A percentile compares a stretch with the other conserved stretches of the same genome.
Conservation (phyloP, 2,797 vertebrate species). For the Paedocypris micromegethes region DNA sequence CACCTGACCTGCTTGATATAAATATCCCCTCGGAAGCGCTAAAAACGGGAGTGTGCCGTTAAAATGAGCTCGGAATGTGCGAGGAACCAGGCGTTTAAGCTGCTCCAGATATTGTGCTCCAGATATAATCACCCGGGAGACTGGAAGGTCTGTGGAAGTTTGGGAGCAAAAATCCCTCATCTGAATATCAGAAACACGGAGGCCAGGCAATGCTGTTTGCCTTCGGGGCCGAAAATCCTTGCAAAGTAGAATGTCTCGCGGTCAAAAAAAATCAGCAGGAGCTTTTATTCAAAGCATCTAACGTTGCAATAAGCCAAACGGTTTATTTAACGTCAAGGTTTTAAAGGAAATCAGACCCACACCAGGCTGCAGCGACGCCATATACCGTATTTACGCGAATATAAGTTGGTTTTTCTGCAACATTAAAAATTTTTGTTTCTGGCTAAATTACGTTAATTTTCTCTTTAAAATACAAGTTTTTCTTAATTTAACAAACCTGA, state of each 20-base stretch:
- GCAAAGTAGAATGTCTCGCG: slow-evolving; percentile 9
- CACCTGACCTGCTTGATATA: slow-evolving; percentile 70
- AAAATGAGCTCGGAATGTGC: slow-evolving; percentile 62
- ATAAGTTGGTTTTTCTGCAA: too few relatives aligned
- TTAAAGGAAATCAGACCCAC: too few relatives aligned
- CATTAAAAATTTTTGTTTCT: too few relatives aligned
- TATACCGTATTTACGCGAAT: too few relatives aligned
- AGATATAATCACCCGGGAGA: slow-evolving; percentile 55
- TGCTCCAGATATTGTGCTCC: slow-evolving; percentile 69
- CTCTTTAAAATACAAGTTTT: too few relatives aligned
- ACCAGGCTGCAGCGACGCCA: too few relatives aligned
- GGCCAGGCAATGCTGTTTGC: slow-evolving; percentile 5
- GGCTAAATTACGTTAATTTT: too few relatives aligned
- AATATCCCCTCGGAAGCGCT: slow-evolving; percentile 68
- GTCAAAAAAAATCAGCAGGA: background rate
- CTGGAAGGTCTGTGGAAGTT: slow-evolving; percentile 49
- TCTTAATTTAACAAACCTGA: too few relatives aligned
- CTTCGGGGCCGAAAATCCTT: slow-evolving; percentile 23
- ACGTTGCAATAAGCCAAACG: too few relatives aligned
- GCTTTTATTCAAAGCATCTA: too few relatives aligned
- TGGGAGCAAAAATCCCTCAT: slow-evolving; percentile 42
- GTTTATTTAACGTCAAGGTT: too few relatives aligned
- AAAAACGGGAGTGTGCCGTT: slow-evolving; percentile 61
- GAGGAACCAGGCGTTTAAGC: slow-evolving; percentile 55
- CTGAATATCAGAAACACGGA: slow-evolving; percentile 22